These are phyloP conservation scores for Euura saliciscinereae DNA, from an alignment of 1,140 invertebrate species.

Conservation along the genomic window DNA sequence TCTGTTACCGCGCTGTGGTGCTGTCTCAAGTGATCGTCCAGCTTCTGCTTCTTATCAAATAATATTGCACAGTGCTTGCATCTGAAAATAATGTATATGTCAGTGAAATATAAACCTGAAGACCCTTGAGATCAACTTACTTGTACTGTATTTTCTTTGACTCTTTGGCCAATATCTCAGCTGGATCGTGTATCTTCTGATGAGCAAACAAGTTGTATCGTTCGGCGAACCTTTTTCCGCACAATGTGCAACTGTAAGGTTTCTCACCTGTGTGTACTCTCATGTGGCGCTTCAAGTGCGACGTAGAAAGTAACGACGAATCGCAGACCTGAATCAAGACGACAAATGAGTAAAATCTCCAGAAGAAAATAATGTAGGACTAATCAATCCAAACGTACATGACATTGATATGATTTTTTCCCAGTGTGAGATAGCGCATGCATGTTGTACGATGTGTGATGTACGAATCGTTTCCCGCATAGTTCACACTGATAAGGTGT, in stretches of 20 bases:
- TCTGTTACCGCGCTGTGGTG: constrained; percentile 24
- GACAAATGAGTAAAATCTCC: too few relatives aligned
- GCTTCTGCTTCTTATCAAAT: constrained; percentile 47
- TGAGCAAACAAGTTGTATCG: constrained; percentile 62
- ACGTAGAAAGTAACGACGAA: constrained; percentile 65
- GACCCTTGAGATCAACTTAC: constrained; percentile 21
- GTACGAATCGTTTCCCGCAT: constrained; percentile 72
- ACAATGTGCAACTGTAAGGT: constrained; percentile 67
- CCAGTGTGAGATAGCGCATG: constrained; percentile 69
- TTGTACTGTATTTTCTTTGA: constrained; percentile 40
- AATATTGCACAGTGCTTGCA: constrained; percentile 59
- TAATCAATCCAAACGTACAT: constrained; percentile 62
- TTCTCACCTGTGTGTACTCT: constrained; percentile 73
- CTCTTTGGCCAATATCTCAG: constrained; percentile 27
- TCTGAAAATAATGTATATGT: constrained; percentile 34
- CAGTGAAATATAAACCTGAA: background rate
- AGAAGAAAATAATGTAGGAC: constrained; percentile 18
- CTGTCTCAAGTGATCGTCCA: constrained; percentile 41
- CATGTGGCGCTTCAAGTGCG: constrained; percentile 71
- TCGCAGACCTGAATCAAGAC: constrained; percentile 56
- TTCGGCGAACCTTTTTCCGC: constrained; percentile 73
- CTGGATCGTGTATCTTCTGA: constrained; percentile 55
- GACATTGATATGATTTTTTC: constrained; percentile 67
- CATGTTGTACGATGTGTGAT: constrained; percentile 73
- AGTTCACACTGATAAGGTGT: constrained; percentile 70